Base-by-base conservation (phyloP, 1,140 invertebrate species). In the Geopemphigus sp. region DNA sequence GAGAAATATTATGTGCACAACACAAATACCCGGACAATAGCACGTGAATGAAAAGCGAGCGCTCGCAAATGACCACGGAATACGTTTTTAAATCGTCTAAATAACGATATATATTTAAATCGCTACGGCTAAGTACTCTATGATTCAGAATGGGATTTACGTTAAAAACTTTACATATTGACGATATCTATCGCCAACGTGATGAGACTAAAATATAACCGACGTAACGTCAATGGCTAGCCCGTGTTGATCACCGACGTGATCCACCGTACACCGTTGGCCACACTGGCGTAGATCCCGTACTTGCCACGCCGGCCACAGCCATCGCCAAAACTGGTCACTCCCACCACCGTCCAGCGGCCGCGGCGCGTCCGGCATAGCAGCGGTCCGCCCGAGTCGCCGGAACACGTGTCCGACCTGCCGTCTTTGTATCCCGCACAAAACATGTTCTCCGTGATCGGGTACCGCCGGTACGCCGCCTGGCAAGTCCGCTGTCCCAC, bases 381-480 rank as follows among this genome's bases (percentile, higher is more conserved):
- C 8, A 96, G 85, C 0, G 94, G 94, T 0, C 94, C 94, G 1
- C 94, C 94, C n/a, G 92, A 94, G 83, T 96, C 95, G 0, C 95
- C 95, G 1, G 94, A 90, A 85, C 94, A 96, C 0, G 94, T 94
- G 84, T 96, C 94, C 54, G 88, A 85, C 5, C 90, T 89, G 22
- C 90, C 90, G 5, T 90, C 88, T 47, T 88, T 88, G 84, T 90
- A 93, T 0, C 94, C 94, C 6, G 94, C 94, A 84, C 94, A 96
- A 84, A 95, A 93, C 94, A 96, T 96, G 84, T 95, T 92, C 45
- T 93, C 90, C 0, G 94, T 95, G 50, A 95, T 92, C 39, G 90
- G 88, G 83, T 94, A 95, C 19, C 92, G 85, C 12, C 91, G 91
- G 39, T 95, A 86, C 17, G 95, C 88, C 1, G 53, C 29, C n/a